phyloP scores from a whole-genome alignment of 2,113 vertebrate species.

The Trematocara unimaculatum region DNA sequence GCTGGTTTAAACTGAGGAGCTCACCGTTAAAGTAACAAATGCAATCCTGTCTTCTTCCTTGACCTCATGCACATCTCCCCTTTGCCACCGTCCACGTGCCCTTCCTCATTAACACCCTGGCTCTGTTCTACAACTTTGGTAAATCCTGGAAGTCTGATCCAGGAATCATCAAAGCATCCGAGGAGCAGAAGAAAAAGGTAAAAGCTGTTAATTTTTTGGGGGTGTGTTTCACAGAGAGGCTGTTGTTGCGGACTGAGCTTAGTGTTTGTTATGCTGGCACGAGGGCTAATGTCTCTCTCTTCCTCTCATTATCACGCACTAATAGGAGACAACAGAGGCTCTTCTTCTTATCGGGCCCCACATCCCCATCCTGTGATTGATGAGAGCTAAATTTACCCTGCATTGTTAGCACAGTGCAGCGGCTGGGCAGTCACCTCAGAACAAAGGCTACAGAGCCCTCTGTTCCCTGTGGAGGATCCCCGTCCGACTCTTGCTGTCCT shows the following conservation, averaged over 20 bases:
- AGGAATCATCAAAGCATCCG: conserved; percentile 97
- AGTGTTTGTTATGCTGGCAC: background rate
- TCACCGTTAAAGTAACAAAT: background rate
- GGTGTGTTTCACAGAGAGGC: background rate
- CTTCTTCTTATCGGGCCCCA: background rate
- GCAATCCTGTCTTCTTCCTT: conserved; percentile 71
- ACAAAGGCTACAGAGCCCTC: conserved; percentile 4
- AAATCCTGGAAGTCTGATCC: conserved; percentile 99
- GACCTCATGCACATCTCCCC: conserved; percentile 86
- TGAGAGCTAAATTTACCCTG: background rate
- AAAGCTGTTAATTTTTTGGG: background rate
- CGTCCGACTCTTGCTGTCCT: background rate
- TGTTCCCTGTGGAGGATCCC: background rate
- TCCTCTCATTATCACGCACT: conserved; percentile 25
- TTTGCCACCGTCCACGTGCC: conserved; percentile 93
- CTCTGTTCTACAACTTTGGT: conserved; percentile 98
- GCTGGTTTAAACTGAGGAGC: background rate
- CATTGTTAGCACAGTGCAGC: background rate
- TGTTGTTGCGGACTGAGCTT: rapidly evolving
- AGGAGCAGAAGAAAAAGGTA: conserved; percentile 99
- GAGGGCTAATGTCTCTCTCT: background rate
- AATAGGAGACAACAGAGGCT: background rate
- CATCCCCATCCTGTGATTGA: conserved; percentile 5
- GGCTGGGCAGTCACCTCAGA: background rate
- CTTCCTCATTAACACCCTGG: conserved; percentile 91